Evolutionary conservation across 1,140 invertebrate species (phyloP).

Genomic region (Coboldia fuscipes): DNA sequence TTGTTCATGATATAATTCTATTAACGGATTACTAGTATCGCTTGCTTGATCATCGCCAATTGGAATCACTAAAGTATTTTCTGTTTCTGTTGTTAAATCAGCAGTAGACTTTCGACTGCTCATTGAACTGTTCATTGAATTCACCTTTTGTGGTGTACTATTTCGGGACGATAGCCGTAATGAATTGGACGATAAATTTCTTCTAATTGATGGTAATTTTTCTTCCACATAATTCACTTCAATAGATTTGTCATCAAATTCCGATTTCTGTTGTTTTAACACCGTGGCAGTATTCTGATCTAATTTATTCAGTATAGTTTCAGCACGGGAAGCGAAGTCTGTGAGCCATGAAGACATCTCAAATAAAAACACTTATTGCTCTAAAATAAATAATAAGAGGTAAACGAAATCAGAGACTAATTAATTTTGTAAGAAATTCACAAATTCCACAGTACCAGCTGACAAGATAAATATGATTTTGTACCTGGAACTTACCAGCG

Average conservation of each 20-base stretch:
- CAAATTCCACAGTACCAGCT: no score
- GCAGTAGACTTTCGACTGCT: neutral
- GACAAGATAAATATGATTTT: no score
- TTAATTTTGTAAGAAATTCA: no score
- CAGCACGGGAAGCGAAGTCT: conserved; percentile 62
- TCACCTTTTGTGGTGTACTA: neutral
- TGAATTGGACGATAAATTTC: neutral
- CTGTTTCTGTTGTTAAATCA: neutral
- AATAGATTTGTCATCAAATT: conserved; percentile 7
- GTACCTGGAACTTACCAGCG: no score
- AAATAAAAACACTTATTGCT: no score
- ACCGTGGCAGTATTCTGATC: conserved; percentile 67
- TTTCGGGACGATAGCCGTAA: neutral
- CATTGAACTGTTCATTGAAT: neutral
- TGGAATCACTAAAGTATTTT: neutral
- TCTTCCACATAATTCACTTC: conserved; percentile 2
- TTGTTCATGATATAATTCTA: neutral
- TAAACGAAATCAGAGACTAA: no score
- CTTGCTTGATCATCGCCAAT: conserved; percentile 4
- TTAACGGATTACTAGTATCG: neutral
- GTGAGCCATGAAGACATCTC: conserved; percentile 64
- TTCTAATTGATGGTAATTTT: neutral
- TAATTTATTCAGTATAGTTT: conserved; percentile 63
- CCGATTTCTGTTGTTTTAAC: conserved; percentile 18
- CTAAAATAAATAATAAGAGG: no score